phyloP scores from a whole-genome alignment of 2,888 invertebrate genomes.

The Drosophila austrosaltans region DNA sequence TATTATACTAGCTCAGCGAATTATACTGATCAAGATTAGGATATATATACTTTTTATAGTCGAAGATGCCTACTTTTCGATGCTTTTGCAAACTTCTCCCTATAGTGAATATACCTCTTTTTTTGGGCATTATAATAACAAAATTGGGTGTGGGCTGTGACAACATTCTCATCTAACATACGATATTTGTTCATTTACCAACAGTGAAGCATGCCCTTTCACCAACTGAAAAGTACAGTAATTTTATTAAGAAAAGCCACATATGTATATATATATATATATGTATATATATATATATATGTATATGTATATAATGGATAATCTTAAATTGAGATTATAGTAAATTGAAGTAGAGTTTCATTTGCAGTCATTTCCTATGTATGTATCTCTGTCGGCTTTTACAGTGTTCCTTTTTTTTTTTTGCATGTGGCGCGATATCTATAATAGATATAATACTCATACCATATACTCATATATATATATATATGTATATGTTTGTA shows the following conservation, averaged over 20 bases:
- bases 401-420: slow-evolving; percentile 3
- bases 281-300: background rate
- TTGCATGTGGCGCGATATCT: slow-evolving; percentile 9
- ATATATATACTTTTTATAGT: no score
- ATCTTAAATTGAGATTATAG: slow-evolving; percentile 3
- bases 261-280: background rate
- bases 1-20: no score
- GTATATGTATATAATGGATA: background rate
- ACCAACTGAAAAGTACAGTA: no score
- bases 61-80: no score
- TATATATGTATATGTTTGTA: slow-evolving; percentile 20
- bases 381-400: slow-evolving; percentile 11
- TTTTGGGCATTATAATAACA: no score
- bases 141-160: background rate
- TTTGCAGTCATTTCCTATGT: background rate
- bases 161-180: slow-evolving; percentile 2
- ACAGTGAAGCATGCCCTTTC: background rate
- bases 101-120: no score
- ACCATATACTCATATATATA: slow-evolving; percentile 20
- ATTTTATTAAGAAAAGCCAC: no score
- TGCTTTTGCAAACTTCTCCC: no score
- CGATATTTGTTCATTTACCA: background rate
- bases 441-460: slow-evolving; percentile 25
- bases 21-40: no score
- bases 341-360: background rate